Percentiles rank a stretch among this genome's conserved stretches.
These are phyloP conservation scores for Bolinopsis microptera DNA, from an alignment of 37 sponge, comb jelly and placozoan genomes.

Conservation along the genomic window DNA sequence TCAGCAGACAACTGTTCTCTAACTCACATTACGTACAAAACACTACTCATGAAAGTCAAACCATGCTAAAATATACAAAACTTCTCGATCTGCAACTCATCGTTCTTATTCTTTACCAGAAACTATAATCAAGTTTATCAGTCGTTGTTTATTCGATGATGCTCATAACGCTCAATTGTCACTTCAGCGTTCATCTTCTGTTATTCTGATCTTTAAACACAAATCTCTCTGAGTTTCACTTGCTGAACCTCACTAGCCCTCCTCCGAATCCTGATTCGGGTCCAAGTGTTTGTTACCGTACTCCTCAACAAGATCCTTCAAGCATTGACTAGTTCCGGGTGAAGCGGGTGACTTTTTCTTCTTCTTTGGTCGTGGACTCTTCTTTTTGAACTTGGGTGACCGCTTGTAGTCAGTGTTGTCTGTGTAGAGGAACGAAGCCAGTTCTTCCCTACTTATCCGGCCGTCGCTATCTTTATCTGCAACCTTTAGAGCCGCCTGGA, in stretches of 20 bases:
- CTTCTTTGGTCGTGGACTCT: background rate
- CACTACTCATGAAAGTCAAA: background rate
- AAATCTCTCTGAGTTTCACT: background rate
- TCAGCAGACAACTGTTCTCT: no score
- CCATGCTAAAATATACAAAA: background rate
- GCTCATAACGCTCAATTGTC: no score
- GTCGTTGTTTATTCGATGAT: background rate
- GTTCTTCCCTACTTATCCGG: background rate
- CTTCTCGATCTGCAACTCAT: no score
- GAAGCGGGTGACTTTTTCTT: background rate
- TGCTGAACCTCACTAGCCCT: background rate
- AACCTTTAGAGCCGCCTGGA: background rate
- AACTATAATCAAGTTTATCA: background rate
- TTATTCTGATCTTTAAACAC: background rate
- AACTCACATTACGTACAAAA: background rate
- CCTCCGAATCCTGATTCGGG: background rate
- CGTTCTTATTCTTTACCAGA: background rate
- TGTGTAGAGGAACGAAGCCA: conserved; percentile 38
- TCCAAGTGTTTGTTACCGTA: background rate
- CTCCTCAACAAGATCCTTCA: background rate
- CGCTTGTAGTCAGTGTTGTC: background rate
- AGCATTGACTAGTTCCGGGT: background rate
- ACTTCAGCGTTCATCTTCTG: no score
- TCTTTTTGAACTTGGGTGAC: background rate
- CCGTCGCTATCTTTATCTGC: conserved; percentile 7